These are phyloP conservation scores for Hydropsyche tenuis DNA, from an alignment of 1,140 invertebrate genomes.

Conservation along the genomic window DNA sequence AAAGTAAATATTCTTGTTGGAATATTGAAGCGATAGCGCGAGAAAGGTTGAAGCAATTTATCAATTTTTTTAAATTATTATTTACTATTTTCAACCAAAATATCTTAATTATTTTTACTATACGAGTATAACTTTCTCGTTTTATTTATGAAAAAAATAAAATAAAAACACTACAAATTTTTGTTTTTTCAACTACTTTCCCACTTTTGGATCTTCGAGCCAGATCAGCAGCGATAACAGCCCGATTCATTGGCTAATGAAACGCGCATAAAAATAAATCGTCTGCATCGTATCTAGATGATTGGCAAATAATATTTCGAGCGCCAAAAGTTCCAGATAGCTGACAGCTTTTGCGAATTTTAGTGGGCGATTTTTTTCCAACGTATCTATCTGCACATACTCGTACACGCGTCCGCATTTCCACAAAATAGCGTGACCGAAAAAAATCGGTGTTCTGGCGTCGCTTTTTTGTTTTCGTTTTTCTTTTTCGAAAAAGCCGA, in stretches of 20 bases:
- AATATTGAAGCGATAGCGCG: neutral
- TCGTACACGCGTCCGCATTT: constrained; percentile 1
- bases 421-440: constrained; percentile 22
- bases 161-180: neutral
- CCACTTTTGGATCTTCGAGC: neutral
- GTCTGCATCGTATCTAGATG: neutral
- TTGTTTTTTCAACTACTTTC: neutral
- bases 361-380: constrained; percentile 14
- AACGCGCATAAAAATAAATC: constrained; percentile 7
- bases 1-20: neutral
- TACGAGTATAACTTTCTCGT: too few species aligned
- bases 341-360: neutral
- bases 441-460: neutral
- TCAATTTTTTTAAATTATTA: constrained; percentile 1
- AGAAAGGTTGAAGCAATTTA: neutral
- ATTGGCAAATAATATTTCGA: constrained; percentile 10
- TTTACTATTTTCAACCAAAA: neutral
- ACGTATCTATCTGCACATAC: too few species aligned
- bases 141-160: too few species aligned
- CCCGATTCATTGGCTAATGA: neutral
- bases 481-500: too few species aligned
- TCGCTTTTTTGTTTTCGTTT: too few species aligned
- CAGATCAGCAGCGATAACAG: neutral
- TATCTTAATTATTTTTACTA: too few species aligned
- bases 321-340: constrained; percentile 7